phyloP scores from a whole-genome alignment of 2,113 vertebrate genomes.

The Erythrocebus patas region DNA sequence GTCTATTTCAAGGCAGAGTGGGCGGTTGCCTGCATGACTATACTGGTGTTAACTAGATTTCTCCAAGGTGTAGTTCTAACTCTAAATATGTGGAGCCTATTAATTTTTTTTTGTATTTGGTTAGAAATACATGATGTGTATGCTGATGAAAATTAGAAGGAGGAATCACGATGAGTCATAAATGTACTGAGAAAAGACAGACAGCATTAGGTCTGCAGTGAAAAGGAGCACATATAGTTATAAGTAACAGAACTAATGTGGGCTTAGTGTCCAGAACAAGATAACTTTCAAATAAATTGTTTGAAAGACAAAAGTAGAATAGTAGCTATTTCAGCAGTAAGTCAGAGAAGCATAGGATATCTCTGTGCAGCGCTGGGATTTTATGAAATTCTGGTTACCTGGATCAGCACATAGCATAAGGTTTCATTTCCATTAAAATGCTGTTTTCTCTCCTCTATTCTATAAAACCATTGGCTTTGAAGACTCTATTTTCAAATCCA shows the following conservation, averaged over 20 bases:
- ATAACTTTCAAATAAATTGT: neutral
- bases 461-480: neutral
- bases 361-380: neutral
- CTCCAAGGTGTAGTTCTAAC: neutral
- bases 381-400: neutral
- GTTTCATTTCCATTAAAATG: neutral
- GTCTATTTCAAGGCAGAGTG: neutral
- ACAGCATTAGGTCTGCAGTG: neutral
- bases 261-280: neutral
- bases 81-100: neutral
- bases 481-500: neutral
- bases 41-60: neutral
- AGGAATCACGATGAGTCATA: neutral
- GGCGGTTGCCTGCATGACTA: neutral
- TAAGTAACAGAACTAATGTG: neutral
- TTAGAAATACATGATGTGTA: neutral
- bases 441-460: neutral
- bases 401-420: neutral
- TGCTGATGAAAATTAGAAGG: neutral
- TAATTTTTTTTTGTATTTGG: neutral
- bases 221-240: neutral
- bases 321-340: neutral
- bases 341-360: neutral
- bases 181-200: neutral
- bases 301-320: neutral